A percentile compares a stretch with the other conserved stretches of the same genome.
These are phyloP conservation scores for Sepiola atlantica DNA, from an alignment of 2,888 invertebrate species.

Conservation along the genomic window DNA sequence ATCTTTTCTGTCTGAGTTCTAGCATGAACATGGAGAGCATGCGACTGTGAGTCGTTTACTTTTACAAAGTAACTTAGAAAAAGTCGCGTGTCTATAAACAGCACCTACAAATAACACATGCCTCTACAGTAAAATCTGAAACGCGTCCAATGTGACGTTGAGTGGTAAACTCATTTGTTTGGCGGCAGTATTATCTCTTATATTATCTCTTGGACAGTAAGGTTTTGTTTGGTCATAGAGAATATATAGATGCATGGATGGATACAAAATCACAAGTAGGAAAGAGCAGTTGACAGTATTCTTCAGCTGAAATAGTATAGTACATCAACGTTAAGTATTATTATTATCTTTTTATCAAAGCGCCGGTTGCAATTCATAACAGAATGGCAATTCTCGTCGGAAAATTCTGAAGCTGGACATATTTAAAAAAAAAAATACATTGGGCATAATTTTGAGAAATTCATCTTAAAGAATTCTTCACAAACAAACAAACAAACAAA, in stretches of 20 bases:
- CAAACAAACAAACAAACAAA: background rate
- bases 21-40: background rate
- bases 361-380: background rate
- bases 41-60: background rate
- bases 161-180: background rate
- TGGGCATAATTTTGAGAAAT: too few species aligned
- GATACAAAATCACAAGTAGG: background rate
- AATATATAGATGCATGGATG: background rate
- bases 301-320: background rate
- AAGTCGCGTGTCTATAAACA: background rate
- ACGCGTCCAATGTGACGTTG: background rate
- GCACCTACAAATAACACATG: background rate
- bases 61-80: background rate
- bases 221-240: background rate
- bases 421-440: background rate
- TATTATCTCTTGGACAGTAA: background rate
- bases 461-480: background rate
- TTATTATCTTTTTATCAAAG: background rate
- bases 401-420: background rate
- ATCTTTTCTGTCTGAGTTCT: background rate
- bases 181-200: background rate
- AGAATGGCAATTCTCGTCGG: background rate
- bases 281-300: background rate
- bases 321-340: background rate
- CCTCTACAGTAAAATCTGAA: background rate